Evolutionary conservation across 2,113 vertebrate genomes (phyloP).

Genomic region (Burhinus bistriatus): DNA sequence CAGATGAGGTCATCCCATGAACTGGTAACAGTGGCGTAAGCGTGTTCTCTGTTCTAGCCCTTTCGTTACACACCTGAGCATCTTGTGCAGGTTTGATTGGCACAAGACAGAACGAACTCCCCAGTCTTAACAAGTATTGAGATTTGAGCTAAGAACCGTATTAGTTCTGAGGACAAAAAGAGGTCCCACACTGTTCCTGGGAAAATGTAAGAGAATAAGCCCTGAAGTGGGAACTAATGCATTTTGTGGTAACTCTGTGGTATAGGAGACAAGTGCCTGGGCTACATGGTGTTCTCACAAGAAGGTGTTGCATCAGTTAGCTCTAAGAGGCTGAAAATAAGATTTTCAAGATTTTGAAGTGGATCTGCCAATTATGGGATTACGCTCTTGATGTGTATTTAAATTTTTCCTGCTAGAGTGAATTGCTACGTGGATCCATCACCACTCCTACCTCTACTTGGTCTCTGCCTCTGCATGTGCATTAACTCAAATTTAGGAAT

Average conservation of each 20-base stretch:
- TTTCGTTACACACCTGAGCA: rapidly evolving
- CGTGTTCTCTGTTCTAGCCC: background rate
- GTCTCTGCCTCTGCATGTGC: background rate
- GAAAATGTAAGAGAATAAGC: background rate
- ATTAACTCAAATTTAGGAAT: conserved; percentile 27
- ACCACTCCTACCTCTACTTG: conserved; percentile 19
- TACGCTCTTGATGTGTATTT: background rate
- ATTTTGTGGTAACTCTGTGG: background rate
- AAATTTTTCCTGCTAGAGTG: background rate
- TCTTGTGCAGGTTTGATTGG: background rate
- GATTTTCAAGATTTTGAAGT: background rate
- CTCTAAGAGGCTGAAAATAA: conserved; percentile 20
- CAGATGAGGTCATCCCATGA: background rate
- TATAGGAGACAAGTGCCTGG: background rate
- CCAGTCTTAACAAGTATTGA: background rate
- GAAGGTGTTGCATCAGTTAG: background rate
- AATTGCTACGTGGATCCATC: background rate
- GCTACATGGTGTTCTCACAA: background rate
- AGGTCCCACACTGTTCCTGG: background rate
- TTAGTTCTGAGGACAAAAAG: background rate
- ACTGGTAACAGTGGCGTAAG: background rate
- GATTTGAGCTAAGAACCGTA: background rate
- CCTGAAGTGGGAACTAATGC: background rate
- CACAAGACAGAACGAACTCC: background rate
- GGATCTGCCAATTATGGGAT: background rate